phyloP scores from a whole-genome alignment of 2,888 invertebrate genomes.

The Stenoptilia bipunctidactyla region DNA sequence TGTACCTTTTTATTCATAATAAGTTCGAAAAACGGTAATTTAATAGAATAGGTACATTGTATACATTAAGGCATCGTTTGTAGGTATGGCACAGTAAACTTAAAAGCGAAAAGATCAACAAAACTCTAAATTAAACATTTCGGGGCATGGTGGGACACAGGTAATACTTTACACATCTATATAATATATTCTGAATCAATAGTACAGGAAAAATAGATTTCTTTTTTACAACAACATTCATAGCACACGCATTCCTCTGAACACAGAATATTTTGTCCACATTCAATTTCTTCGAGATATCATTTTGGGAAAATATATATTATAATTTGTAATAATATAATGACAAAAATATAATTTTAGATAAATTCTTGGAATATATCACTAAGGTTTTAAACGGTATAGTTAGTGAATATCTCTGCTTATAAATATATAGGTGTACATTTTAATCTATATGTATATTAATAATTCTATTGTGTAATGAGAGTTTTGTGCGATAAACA shows the following conservation, averaged over 20 bases:
- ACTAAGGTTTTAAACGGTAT: slow-evolving; percentile 29
- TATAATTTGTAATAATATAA: slow-evolving; percentile 9
- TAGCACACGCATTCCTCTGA: slow-evolving; percentile 41
- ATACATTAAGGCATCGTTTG: too few relatives aligned
- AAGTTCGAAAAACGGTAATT: too few relatives aligned
- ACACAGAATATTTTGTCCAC: slow-evolving; percentile 53
- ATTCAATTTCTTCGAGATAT: slow-evolving; percentile 24
- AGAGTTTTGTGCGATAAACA: slow-evolving; percentile 52
- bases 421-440: slow-evolving; percentile 24
- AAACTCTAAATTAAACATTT: neutral
- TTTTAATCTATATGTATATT: neutral
- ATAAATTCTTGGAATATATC: slow-evolving; percentile 45
- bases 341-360: slow-evolving; percentile 33
- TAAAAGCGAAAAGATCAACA: neutral
- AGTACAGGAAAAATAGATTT: slow-evolving; percentile 21
- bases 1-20: too few relatives aligned
- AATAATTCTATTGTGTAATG: slow-evolving; percentile 8
- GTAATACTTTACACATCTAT: neutral
- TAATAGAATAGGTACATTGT: too few relatives aligned
- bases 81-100: neutral
- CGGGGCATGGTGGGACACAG: neutral
- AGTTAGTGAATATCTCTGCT: slow-evolving; percentile 26
- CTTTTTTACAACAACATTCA: slow-evolving; percentile 39
- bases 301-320: slow-evolving; percentile 1
- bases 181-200: neutral